phyloP scores from a whole-genome alignment of 2,797 vertebrate genomes.

The Mallotus villosus region DNA sequence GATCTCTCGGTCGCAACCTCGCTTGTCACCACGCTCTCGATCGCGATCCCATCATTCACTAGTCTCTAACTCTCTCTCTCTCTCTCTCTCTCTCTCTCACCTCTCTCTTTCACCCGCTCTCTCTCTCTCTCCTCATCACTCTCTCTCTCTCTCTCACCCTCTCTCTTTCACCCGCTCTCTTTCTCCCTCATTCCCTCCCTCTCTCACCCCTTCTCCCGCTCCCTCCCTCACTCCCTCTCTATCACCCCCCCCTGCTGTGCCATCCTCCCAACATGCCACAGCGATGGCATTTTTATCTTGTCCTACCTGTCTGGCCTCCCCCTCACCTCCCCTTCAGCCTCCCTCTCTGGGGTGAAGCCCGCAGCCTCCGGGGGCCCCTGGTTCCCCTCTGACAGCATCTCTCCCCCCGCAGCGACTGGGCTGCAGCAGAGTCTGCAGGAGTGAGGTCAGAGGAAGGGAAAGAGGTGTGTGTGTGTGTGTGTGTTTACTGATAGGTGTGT shows the following conservation, averaged over 20 bases:
- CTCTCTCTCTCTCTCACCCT: slow-evolving; percentile 9
- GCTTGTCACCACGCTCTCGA: no score
- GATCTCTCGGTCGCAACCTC: background rate
- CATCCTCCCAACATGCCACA: slow-evolving; percentile 30
- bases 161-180: slow-evolving; percentile 6
- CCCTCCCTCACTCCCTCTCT: no score
- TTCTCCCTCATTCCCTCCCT: background rate
- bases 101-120: slow-evolving; percentile 27
- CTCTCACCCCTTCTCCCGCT: no score
- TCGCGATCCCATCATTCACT: no score
- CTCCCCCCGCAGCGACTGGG: no score
- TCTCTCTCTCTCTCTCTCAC: slow-evolving; percentile 47
- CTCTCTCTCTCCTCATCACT: background rate
- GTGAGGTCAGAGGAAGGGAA: slow-evolving; percentile 35
- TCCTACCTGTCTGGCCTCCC: no score
- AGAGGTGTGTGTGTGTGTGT: slow-evolving; percentile 6
- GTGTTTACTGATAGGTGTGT: no score
- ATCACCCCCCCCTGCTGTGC: background rate
- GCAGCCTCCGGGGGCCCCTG: no score
- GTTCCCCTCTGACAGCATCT: no score
- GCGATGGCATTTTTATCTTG: slow-evolving; percentile 15
- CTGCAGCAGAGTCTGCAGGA: no score
- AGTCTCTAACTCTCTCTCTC: background rate
- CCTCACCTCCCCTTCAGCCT: no score
- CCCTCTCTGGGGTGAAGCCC: no score